Percentiles rank a stretch among this genome's conserved stretches.
Evolutionary conservation across 2,888 invertebrate genomes (phyloP).

Genomic region (Drosophila borealis): DNA sequence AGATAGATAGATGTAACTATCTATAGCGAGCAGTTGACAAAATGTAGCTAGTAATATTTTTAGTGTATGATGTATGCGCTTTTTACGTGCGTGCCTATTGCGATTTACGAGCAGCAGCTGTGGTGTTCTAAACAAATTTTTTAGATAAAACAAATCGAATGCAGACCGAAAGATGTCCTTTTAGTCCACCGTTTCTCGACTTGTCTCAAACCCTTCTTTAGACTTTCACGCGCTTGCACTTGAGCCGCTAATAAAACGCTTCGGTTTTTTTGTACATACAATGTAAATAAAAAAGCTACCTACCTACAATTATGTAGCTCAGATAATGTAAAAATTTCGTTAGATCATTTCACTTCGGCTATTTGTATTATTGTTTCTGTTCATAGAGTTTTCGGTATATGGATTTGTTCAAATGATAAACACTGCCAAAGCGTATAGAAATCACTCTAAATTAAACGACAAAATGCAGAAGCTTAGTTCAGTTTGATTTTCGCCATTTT

Average conservation of each 20-base stretch:
- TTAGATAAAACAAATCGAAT: slow-evolving; percentile 50
- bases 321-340: slow-evolving; percentile 30
- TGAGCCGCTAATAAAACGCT: slow-evolving; percentile 49
- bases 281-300: slow-evolving; percentile 61
- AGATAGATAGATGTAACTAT: slow-evolving; percentile 22
- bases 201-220: slow-evolving; percentile 20
- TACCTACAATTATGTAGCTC: slow-evolving; percentile 5
- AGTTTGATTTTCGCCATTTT: slow-evolving; percentile 19
- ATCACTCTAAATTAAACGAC: slow-evolving; percentile 69
- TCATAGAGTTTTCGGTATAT: slow-evolving; percentile 50
- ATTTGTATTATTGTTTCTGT: slow-evolving; percentile 18
- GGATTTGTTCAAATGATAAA: slow-evolving; percentile 79
- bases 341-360: slow-evolving; percentile 6
- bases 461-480: slow-evolving; percentile 37
- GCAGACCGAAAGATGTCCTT: slow-evolving; percentile 26
- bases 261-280: slow-evolving; percentile 69
- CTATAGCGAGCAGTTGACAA: slow-evolving; percentile 48
- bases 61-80: slow-evolving; percentile 65
- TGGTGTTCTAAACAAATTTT: slow-evolving; percentile 73
- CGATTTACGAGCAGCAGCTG: slow-evolving; percentile 76
- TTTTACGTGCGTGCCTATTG: slow-evolving; percentile 66
- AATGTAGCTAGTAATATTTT: slow-evolving; percentile 73
- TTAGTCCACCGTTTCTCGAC: slow-evolving; percentile 33
- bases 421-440: slow-evolving; percentile 83
- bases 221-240: slow-evolving; percentile 62